Percentiles rank a stretch among this genome's conserved stretches.
These are phyloP conservation scores for Anthophora plumipes DNA, from an alignment of 2,888 invertebrate species.

Conservation along the genomic window DNA sequence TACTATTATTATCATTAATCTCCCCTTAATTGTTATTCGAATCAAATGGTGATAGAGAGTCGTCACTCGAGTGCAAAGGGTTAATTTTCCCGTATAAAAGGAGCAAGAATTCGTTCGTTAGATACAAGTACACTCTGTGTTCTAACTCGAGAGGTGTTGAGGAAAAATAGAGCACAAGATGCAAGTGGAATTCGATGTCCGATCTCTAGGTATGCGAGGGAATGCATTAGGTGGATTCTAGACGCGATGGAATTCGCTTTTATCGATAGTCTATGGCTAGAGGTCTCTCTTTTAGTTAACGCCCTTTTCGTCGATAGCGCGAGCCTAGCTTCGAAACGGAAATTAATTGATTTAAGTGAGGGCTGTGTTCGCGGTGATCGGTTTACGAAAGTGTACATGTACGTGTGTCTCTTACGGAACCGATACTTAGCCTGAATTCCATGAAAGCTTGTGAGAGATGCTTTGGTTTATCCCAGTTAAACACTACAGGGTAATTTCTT, in stretches of 20 bases:
- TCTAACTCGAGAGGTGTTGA: no score
- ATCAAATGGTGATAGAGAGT: no score
- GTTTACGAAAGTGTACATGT: background rate
- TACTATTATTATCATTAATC: no score
- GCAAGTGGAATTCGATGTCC: slow-evolving; percentile 48
- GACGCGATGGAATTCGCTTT: slow-evolving; percentile 46
- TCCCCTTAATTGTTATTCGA: no score
- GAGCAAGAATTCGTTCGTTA: no score
- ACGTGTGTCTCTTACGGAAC: slow-evolving; percentile 4
- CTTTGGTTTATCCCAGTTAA: background rate
- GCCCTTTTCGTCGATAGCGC: slow-evolving; percentile 20
- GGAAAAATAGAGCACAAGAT: slow-evolving; percentile 27
- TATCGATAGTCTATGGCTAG: slow-evolving; percentile 32
- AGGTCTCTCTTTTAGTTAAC: slow-evolving; percentile 52
- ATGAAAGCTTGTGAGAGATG: slow-evolving; percentile 6
- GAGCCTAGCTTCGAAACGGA: slow-evolving; percentile 19
- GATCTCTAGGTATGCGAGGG: background rate
- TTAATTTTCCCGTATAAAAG: no score
- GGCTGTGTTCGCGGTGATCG: background rate
- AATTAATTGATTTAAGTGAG: slow-evolving; percentile 60
- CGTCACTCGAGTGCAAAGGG: no score
- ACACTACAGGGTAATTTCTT: slow-evolving; percentile 52
- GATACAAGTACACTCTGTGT: no score
- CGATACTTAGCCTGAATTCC: slow-evolving; percentile 33
- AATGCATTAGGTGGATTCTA: slow-evolving; percentile 13